Percentiles rank a stretch among this genome's conserved stretches.
phyloP scores from a whole-genome alignment of 2,888 invertebrate species.

The Lepidocyrtinus sp. region DNA sequence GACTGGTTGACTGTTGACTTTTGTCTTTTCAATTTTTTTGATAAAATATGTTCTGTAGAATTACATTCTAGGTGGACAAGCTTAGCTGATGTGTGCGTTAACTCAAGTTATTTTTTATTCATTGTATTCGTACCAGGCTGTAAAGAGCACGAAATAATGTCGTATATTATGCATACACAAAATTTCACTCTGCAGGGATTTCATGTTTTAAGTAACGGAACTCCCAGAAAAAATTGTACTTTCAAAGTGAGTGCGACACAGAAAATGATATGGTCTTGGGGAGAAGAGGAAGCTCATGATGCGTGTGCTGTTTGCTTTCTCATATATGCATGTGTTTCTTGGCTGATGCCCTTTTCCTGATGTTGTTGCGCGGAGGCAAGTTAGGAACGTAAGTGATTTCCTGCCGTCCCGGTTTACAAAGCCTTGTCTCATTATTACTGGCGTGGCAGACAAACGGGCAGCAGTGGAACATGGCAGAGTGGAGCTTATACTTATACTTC shows the following conservation, averaged over 20 bases:
- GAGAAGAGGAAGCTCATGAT: too few relatives aligned
- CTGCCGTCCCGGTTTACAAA: constrained; percentile 38
- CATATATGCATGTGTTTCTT: not conserved
- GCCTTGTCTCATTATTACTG: constrained; percentile 48
- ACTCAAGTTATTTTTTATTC: too few relatives aligned
- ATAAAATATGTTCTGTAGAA: constrained; percentile 31
- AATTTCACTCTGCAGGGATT: too few relatives aligned
- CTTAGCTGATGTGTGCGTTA: too few relatives aligned
- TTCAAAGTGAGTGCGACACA: too few relatives aligned
- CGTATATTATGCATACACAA: constrained; percentile 4
- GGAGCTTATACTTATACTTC: too few relatives aligned
- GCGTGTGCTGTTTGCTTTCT: not conserved
- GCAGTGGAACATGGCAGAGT: not conserved
- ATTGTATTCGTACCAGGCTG: constrained; percentile 46
- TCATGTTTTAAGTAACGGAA: too few relatives aligned
- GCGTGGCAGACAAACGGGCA: constrained; percentile 32
- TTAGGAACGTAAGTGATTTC: constrained; percentile 53
- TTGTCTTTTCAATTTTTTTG: constrained; percentile 36
- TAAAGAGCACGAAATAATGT: constrained; percentile 41
- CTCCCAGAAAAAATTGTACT: too few relatives aligned
- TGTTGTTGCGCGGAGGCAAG: constrained; percentile 19
- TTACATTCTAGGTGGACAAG: constrained; percentile 4
- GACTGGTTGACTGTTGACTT: constrained; percentile 31
- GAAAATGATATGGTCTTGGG: too few relatives aligned
- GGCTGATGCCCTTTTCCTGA: constrained; percentile 40